Conservation (phyloP, 2,888 invertebrate species). For the Macrophya annulata region DNA sequence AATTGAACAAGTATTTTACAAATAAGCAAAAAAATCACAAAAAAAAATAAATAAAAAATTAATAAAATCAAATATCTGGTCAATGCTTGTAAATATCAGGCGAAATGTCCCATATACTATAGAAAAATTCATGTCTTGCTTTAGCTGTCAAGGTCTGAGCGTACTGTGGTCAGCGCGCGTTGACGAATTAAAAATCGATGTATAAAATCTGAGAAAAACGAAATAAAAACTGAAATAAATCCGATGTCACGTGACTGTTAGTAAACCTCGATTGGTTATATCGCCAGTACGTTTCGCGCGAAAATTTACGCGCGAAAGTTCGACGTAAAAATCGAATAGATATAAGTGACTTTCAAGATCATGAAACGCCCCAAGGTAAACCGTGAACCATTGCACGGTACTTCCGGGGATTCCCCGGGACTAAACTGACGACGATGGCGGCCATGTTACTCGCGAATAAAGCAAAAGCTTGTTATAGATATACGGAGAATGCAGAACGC, state of each 20-base stretch:
- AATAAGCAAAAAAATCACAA: too few relatives aligned
- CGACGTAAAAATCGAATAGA: not conserved
- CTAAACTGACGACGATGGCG: slow-evolving; percentile 18
- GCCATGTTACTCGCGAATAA: slow-evolving; percentile 23
- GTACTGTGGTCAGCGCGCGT: not conserved
- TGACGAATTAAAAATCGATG: not conserved
- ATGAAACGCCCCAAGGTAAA: not conserved
- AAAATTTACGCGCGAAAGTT: slow-evolving; percentile 7
- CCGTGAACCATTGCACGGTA: slow-evolving; percentile 3
- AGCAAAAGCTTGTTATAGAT: not conserved
- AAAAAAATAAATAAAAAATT: too few relatives aligned
- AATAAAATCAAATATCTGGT: too few relatives aligned
- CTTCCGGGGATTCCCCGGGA: slow-evolving; percentile 24
- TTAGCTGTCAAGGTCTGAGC: not conserved
- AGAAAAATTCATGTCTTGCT: too few relatives aligned
- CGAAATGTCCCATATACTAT: too few relatives aligned
- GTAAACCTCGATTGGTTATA: not conserved
- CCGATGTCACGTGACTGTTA: not conserved
- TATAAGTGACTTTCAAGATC: not conserved
- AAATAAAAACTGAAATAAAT: not conserved
- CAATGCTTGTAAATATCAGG: too few relatives aligned
- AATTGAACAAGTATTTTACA: too few relatives aligned
- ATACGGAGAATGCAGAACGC: not conserved
- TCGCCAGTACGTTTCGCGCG: not conserved
- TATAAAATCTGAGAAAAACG: not conserved